Percentiles rank a stretch among this genome's conserved stretches.
Evolutionary conservation across 2,888 invertebrate genomes (phyloP).

Genomic region (Melipona beecheii): DNA sequence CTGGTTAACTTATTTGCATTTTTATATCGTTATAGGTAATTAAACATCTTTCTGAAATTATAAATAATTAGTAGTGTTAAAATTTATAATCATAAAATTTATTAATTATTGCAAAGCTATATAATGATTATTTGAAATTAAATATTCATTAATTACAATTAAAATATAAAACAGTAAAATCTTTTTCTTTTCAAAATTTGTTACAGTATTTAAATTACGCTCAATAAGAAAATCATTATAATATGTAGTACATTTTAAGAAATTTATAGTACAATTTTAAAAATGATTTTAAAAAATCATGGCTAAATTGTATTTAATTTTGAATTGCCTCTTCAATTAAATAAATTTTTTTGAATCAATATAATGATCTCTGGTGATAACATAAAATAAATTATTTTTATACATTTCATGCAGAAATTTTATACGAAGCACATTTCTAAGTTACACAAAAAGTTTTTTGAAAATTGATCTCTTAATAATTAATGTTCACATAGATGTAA

Average conservation of each 20-base stretch:
- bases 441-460: conserved; percentile 12
- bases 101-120: conserved; percentile 18
- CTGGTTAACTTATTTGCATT: conserved; percentile 3
- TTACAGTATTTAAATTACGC: conserved; percentile 9
- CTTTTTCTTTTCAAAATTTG: conserved; percentile 18
- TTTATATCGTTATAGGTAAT: conserved; percentile 5
- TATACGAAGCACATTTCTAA: conserved; percentile 11
- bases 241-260: conserved; percentile 16
- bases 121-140: conserved; percentile 14
- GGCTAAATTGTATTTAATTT: conserved; percentile 24
- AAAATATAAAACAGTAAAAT: not conserved
- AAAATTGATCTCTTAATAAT: not conserved
- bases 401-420: conserved; percentile 30
- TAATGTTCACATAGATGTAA: not conserved
- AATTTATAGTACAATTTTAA: conserved; percentile 37
- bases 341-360: conserved; percentile 10
- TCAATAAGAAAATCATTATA: not conserved
- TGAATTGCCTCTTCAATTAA: conserved; percentile 17
- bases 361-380: not conserved
- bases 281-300: conserved; percentile 19
- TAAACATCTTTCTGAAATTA: conserved; percentile 29
- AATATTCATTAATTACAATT: not conserved
- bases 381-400: conserved; percentile 27
- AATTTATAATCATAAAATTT: conserved; percentile 9
- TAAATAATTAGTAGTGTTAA: conserved; percentile 1